Percentiles rank a stretch among this genome's conserved stretches.
phyloP scores from a whole-genome alignment of 2,888 invertebrate genomes.

The Chymomyza amoena region DNA sequence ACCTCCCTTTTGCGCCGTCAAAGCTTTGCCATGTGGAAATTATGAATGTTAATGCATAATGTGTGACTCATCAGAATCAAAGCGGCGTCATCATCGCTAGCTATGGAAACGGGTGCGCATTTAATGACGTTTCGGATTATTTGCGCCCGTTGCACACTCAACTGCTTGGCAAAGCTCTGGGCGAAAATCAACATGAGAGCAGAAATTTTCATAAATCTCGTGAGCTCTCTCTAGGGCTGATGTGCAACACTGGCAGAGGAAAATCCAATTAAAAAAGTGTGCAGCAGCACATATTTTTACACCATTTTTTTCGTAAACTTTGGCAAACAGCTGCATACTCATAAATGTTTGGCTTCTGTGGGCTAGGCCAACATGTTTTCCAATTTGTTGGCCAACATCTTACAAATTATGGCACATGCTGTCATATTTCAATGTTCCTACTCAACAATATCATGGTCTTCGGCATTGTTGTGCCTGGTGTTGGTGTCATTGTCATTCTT shows the following conservation, averaged over 20 bases:
- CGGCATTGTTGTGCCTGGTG: not conserved
- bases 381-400: not conserved
- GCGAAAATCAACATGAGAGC: constrained; percentile 9
- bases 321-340: constrained; percentile 10
- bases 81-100: constrained; percentile 18
- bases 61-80: constrained; percentile 73
- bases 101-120: constrained; percentile 51
- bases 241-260: constrained; percentile 19
- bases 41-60: constrained; percentile 66
- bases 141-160: constrained; percentile 59
- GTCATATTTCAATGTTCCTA: not conserved
- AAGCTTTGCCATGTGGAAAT: constrained; percentile 64
- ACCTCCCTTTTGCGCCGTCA: not conserved
- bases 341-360: not conserved
- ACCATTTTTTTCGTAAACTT: constrained; percentile 43
- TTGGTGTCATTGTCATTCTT: not conserved
- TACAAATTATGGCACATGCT: not conserved
- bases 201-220: not conserved
- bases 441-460: not conserved
- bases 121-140: constrained; percentile 67
- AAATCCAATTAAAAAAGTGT: constrained; percentile 72
- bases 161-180: constrained; percentile 17
- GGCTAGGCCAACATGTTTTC: not conserved
- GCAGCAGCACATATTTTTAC: constrained; percentile 42
- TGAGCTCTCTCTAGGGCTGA: not conserved